A percentile compares a stretch with the other conserved stretches of the same genome.
Evolutionary conservation across 1,140 invertebrate species (phyloP).

Genomic region (Lucilia sericata): DNA sequence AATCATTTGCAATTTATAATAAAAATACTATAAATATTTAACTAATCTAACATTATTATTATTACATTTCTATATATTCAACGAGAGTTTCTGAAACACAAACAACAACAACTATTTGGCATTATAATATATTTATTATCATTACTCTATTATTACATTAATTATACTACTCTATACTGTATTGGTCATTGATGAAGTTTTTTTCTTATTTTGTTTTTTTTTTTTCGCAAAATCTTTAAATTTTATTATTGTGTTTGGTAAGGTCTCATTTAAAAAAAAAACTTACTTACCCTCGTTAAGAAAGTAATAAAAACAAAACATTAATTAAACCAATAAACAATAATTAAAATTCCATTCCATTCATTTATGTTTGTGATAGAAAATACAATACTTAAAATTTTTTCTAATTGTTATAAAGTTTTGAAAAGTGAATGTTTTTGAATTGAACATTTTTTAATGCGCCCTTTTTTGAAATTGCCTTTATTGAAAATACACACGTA

Average conservation of each 20-base stretch:
- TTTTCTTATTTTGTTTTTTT: too few species aligned
- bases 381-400: not conserved
- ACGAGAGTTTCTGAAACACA: not conserved
- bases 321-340: not conserved
- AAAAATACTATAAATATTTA: not conserved
- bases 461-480: constrained; percentile 38
- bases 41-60: not conserved
- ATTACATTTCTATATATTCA: not conserved
- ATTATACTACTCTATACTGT: too few species aligned
- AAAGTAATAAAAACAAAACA: too few species aligned
- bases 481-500: constrained; percentile 27
- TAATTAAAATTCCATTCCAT: not conserved
- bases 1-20: not conserved
- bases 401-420: not conserved
- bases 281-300: too few species aligned
- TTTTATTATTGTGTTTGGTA: too few species aligned
- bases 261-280: too few species aligned
- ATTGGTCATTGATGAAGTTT: too few species aligned
- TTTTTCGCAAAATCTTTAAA: too few species aligned
- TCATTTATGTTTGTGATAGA: constrained; percentile 8
- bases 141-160: not conserved
- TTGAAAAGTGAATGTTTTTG: not conserved
- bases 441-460: not conserved
- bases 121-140: not conserved
- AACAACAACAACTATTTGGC: constrained; percentile 8